Conservation (phyloP, 2,888 invertebrate genomes). For the Ophioninae sp. region DNA sequence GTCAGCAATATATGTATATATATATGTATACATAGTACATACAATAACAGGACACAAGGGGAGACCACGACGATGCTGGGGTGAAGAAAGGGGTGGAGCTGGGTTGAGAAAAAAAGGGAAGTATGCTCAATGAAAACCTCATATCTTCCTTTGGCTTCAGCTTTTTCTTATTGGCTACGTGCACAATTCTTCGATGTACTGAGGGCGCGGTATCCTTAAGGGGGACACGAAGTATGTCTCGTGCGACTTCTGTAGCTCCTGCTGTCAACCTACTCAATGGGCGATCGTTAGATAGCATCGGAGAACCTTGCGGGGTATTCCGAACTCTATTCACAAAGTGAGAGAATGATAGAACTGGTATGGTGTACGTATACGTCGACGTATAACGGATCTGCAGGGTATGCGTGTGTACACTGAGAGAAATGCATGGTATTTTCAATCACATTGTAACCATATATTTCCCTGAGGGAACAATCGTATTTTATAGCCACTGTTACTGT, state of each 20-base stretch:
- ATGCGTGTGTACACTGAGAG: no score
- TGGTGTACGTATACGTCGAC: background rate
- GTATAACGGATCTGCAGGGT: background rate
- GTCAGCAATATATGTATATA: background rate
- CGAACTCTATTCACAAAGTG: conserved; percentile 36
- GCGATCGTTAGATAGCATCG: conserved; percentile 78
- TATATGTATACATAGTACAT: no score
- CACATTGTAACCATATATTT: no score
- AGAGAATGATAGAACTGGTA: conserved; percentile 31
- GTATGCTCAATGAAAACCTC: conserved; percentile 29
- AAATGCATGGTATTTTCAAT: no score
- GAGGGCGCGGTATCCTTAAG: conserved; percentile 25
- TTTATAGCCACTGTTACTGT: no score
- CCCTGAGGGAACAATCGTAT: background rate
- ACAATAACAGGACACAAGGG: conserved; percentile 40
- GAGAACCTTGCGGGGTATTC: conserved; percentile 45
- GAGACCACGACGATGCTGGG: conserved; percentile 16
- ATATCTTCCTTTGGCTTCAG: conserved; percentile 32
- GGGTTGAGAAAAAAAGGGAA: background rate
- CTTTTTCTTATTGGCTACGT: conserved; percentile 14
- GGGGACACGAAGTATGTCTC: conserved; percentile 37
- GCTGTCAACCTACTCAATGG: conserved; percentile 74
- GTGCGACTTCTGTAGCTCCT: conserved; percentile 58
- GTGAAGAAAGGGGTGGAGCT: conserved; percentile 12
- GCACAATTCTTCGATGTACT: background rate